A percentile compares a stretch with the other conserved stretches of the same genome.
Evolutionary conservation across 2,797 vertebrate genomes (phyloP).

Genomic region (Falco peregrinus): DNA sequence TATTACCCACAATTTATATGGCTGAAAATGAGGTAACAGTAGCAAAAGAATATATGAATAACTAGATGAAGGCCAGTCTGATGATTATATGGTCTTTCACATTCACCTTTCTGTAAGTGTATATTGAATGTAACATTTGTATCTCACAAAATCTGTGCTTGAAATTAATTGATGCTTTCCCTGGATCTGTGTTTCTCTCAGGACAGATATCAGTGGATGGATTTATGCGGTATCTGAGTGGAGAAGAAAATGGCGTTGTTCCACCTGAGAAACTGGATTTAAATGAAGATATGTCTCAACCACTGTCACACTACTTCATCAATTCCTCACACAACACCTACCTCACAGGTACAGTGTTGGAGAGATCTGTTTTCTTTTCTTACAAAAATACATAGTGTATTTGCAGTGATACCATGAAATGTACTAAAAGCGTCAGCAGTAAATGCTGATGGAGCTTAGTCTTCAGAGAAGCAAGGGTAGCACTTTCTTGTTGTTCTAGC

Average conservation of each 20-base stretch:
- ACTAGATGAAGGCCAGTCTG: not conserved
- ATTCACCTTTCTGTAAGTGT: not conserved
- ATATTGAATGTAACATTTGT: not conserved
- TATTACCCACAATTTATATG: not conserved
- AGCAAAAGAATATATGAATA: not conserved
- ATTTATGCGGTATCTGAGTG: constrained; percentile 89
- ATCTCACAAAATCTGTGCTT: not conserved
- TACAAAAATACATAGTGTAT: not conserved
- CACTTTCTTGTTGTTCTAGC: not conserved
- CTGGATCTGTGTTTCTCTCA: constrained; percentile 70
- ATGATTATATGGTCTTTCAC: not conserved
- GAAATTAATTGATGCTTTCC: not conserved
- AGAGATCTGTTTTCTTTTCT: not conserved
- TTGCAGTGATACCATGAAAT: not conserved
- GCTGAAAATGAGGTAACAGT: not conserved
- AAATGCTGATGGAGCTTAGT: not conserved
- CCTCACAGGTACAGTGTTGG: constrained; percentile 87
- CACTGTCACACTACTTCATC: constrained; percentile 98
- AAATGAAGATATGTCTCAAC: constrained; percentile 97
- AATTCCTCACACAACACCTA: constrained; percentile 99
- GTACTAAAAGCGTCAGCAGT: not conserved
- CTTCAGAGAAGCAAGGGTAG: not conserved
- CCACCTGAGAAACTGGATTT: constrained; percentile 97
- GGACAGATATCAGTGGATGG: constrained; percentile 97
- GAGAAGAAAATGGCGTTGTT: constrained; percentile 94